phyloP scores from a whole-genome alignment of 2,797 vertebrate genomes.

The Prunella strophiata region DNA sequence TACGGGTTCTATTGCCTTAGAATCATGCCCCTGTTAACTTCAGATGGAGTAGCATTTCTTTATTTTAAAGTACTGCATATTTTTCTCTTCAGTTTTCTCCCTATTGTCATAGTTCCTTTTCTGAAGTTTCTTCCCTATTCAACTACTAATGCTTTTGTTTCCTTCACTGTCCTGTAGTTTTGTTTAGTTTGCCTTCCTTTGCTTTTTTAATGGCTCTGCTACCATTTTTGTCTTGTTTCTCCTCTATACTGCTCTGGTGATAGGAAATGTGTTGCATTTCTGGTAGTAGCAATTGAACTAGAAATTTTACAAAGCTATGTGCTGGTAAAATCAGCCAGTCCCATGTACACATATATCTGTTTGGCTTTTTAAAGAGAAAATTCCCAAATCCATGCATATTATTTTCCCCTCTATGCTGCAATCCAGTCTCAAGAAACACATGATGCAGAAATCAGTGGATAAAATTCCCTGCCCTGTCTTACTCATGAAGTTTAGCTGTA shows the following conservation, averaged over 20 bases:
- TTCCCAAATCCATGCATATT: not conserved
- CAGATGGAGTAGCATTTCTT: not conserved
- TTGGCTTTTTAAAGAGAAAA: not conserved
- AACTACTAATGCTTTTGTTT: not conserved
- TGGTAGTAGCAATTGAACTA: not conserved
- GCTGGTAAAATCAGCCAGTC: not conserved
- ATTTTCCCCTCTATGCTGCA: not conserved
- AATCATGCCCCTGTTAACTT: not conserved
- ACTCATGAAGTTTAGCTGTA: not conserved
- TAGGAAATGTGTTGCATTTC: not conserved
- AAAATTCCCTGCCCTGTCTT: not conserved
- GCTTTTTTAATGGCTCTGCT: not conserved
- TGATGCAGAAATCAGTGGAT: not conserved
- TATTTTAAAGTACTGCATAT: not conserved
- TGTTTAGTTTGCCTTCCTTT: not conserved
- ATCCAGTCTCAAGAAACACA: not conserved
- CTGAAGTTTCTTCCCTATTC: not conserved
- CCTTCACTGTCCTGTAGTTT: not conserved
- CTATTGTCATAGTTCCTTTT: not conserved
- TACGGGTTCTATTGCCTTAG: accelerated
- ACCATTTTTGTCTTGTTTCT: not conserved
- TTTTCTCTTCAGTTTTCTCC: not conserved
- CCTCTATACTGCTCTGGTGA: not conserved
- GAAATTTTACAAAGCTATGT: not conserved
- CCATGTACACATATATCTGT: not conserved